Percentiles rank a stretch among this genome's conserved stretches.
These are phyloP conservation scores for Panagrolaimus sp. DNA, from an alignment of 1,140 invertebrate species.

Conservation along the genomic window DNA sequence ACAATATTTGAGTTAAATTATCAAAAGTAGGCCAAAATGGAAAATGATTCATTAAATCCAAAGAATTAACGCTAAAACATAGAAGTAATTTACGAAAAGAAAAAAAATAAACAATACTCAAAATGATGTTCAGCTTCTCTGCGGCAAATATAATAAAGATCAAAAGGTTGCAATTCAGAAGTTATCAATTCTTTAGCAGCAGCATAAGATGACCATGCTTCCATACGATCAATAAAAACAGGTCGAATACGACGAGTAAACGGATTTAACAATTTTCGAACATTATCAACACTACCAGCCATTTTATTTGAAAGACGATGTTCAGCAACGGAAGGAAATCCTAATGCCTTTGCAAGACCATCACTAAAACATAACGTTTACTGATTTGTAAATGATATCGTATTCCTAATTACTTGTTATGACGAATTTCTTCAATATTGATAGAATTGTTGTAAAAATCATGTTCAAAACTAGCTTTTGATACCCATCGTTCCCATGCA, in stretches of 20 bases:
- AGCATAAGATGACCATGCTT: conserved; percentile 49
- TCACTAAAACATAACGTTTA: conserved; percentile 40
- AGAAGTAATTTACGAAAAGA: neutral
- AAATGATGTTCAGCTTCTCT: conserved; percentile 52
- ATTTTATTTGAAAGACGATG: conserved; percentile 56
- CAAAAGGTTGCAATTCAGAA: conserved; percentile 37
- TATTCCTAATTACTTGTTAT: conserved; percentile 43
- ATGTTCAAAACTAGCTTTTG: conserved; percentile 46
- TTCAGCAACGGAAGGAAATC: conserved; percentile 47
- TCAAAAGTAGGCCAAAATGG: conserved; percentile 56
- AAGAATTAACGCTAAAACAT: conserved; percentile 44
- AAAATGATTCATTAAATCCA: conserved; percentile 57
- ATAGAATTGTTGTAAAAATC: conserved; percentile 54
- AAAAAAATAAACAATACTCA: conserved; percentile 30
- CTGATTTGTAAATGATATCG: conserved; percentile 16
- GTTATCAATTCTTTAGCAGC: conserved; percentile 38
- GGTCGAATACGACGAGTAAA: conserved; percentile 46
- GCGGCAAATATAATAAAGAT: conserved; percentile 55
- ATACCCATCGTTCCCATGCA: conserved; percentile 45
- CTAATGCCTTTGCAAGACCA: conserved; percentile 51
- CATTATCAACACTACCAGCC: conserved; percentile 54
- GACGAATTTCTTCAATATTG: conserved; percentile 55
- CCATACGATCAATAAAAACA: conserved; percentile 51
- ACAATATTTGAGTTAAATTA: conserved; percentile 34
- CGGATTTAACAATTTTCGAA: conserved; percentile 50